Conservation (phyloP, 1,140 invertebrate species). For the Drosophila kepulauana region DNA sequence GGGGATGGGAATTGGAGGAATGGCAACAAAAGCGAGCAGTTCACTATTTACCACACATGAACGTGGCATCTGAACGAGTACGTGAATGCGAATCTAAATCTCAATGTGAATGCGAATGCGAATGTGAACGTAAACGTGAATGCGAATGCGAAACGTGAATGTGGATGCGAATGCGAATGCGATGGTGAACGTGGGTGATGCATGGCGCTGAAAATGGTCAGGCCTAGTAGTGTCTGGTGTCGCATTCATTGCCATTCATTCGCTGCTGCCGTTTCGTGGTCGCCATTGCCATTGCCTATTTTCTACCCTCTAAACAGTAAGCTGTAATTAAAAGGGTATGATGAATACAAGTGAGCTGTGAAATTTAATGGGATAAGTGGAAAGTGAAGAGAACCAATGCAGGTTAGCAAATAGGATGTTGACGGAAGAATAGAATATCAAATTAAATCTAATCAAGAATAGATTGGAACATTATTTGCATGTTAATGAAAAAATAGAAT, state of each 20-base stretch:
- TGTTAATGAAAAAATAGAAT: too few relatives aligned
- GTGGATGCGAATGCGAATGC: slow-evolving; percentile 24
- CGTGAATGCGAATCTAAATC: slow-evolving; percentile 26
- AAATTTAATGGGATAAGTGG: neutral
- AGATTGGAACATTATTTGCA: too few relatives aligned
- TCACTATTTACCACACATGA: slow-evolving; percentile 67
- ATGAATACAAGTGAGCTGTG: neutral
- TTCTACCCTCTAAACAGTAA: slow-evolving; percentile 20
- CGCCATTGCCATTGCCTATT: slow-evolving; percentile 43
- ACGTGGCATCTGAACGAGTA: slow-evolving; percentile 32
- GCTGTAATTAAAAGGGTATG: neutral
- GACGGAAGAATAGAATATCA: too few relatives aligned
- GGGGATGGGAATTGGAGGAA: neutral
- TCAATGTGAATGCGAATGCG: slow-evolving; percentile 28
- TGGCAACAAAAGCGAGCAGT: slow-evolving; percentile 57
- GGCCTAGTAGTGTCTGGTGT: slow-evolving; percentile 71
- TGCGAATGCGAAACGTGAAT: slow-evolving; percentile 51
- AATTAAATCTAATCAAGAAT: too few relatives aligned
- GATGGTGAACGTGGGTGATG: slow-evolving; percentile 54
- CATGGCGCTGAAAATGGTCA: slow-evolving; percentile 73
- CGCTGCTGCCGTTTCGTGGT: slow-evolving; percentile 74
- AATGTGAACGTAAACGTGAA: slow-evolving; percentile 18
- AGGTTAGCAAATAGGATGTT: too few relatives aligned
- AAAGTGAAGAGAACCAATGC: too few relatives aligned
- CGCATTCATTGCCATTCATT: slow-evolving; percentile 81